Base-by-base conservation (phyloP, 1,140 invertebrate species). In the Caenorhabditis inopinata region DNA sequence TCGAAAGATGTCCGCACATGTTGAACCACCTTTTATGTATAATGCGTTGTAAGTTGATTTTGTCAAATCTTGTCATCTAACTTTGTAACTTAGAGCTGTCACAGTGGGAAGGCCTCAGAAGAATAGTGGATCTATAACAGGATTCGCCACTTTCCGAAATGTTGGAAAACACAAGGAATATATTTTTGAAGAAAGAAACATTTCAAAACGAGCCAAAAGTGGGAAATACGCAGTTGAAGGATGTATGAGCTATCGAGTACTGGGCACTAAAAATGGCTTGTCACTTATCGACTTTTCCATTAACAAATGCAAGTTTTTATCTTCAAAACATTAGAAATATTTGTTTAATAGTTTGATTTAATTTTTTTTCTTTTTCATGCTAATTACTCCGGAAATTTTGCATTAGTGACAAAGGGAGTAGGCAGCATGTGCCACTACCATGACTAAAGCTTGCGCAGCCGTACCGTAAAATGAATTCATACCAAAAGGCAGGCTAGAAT, bases 151-250 rank as follows among this genome's bases (percentile, higher is more conserved):
- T 14, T 75, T 75, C 21, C 35, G 47, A 27, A 47, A 75, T 47
- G 74, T 75, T 12, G 74, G 74, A 47, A 75, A 47, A 18, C 74
- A 75, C 45, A 48, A 48, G 18, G 74, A 75, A 35, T 75, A 75
- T 45, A 75, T 75, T 75, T 75, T 75, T 18, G 74, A 48, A 29
- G 74, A 75, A 27, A 35, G 47, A 75, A 75, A 75, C 29, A 32
- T 35, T 7, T 12, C 74, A 6, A 75, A 75, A 51, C 45, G 74
- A 11, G 47, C 47, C 9, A 75, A 51, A 48, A 32, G 9, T 18
- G 74, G 74, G 27, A 75, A 75, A 75, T 75, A 25, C 18, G 74
- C 74, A n/a, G 35, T 75, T 0, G 47, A 48, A 51, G 74, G 74
- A 9, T 45, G 38, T 14, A 51, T 75, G 45, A 51, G 47, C 16